Base-by-base conservation (phyloP, 1,140 invertebrate species). In the Akabosia matsudoensis region DNA sequence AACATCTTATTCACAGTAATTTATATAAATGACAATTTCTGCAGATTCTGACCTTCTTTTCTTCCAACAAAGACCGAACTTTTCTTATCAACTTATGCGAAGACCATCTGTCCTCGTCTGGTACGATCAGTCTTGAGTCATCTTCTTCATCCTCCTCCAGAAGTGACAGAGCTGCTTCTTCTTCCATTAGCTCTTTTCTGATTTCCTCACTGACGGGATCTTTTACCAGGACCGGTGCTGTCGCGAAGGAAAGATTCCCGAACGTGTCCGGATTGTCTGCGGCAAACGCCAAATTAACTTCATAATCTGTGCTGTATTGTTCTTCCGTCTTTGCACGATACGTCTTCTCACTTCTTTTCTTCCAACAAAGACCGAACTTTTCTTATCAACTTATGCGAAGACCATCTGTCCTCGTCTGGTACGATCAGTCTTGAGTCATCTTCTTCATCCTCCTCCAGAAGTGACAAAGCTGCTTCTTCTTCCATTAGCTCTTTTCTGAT, bases 351-450 rank as follows among this genome's bases (percentile, higher is more conserved):
- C 54, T 75, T 77, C 0, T 74, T 67, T 3, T 73, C 70, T 13
- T 64, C 61, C 7, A 74, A 28, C 18, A 77, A 34, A 22, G 64
- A 64, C 33, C 52, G 70, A n/a, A 77, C 75, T 73, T 75, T 74
- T 13, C 30, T 72, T 3, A 22, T 18, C 18, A 79, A 56, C 75
- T 71, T 75, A 1, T 31, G 22, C 52, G 54, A 37, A 18, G 73
- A 64, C 78, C 64, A 77, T 18, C 22, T 71, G 14, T 79, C 45
- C n/a, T 56, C 73, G 24, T 22, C 14, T 3, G 70, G 33, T 16
- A 76, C 75, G 13, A 70, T 73, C 33, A 77, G 75, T 56, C 26
- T 10, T 28, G 54, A 13, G 52, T 79, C 78, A 73, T 79, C 78
- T 31, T 77, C 78, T 45, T 74, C 75, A 13, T 75, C 70, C 16